A percentile compares a stretch with the other conserved stretches of the same genome.
phyloP scores from a whole-genome alignment of 2,888 invertebrate species.

The Lycocerus yunnanus region DNA sequence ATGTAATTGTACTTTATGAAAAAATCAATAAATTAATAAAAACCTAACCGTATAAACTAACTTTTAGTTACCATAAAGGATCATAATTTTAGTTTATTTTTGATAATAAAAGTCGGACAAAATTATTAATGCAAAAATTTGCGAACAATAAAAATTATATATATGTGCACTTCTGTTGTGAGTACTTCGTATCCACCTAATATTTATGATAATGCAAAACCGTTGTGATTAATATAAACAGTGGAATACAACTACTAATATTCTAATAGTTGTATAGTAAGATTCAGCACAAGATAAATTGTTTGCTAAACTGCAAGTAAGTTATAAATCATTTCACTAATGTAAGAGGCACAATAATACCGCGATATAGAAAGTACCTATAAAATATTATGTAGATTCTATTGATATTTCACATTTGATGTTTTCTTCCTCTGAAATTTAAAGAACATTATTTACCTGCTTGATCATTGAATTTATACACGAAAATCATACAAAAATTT shows the following conservation, averaged over 20 bases:
- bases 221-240: constrained; percentile 33
- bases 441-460: too few species aligned
- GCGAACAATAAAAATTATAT: not conserved
- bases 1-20: constrained; percentile 24
- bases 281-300: constrained; percentile 29
- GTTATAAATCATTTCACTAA: constrained; percentile 31
- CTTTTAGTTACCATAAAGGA: not conserved
- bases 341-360: constrained; percentile 11
- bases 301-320: constrained; percentile 33
- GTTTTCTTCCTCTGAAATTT: not conserved
- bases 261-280: constrained; percentile 6
- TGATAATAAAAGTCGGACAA: not conserved
- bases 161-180: not conserved
- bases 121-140: not conserved
- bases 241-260: constrained; percentile 14
- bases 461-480: too few species aligned
- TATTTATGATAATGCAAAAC: constrained; percentile 25
- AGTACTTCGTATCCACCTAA: constrained; percentile 4
- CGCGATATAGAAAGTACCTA: not conserved
- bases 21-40: constrained; percentile 22
- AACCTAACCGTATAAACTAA: not conserved
- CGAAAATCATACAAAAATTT: too few species aligned
- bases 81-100: not conserved
- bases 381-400: not conserved
- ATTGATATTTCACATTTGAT: not conserved